Evolutionary conservation across 2,888 invertebrate genomes (phyloP), one percentile per base, ranked within the genome.

Genomic region (Apamea crenata): DNA sequence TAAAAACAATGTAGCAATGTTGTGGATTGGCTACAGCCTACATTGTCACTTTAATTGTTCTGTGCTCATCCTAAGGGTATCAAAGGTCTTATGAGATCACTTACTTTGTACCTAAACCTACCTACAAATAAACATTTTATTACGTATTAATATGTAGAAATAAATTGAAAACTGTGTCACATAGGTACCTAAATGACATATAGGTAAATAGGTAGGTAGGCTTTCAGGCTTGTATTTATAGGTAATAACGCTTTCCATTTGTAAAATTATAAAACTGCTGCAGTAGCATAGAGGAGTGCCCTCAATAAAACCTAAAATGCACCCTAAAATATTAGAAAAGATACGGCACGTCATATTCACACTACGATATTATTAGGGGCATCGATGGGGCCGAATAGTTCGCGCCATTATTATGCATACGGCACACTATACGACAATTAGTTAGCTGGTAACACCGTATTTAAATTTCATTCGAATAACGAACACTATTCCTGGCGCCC

Each of bases 1-100:
- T 73, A 80, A 84, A 82, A 75, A 87, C 78, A 85, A 73, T 74
- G 80, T 85, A 85, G 83, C 84, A 82, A 86, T 73, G 76, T 80
- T 77, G 65, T 32, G 59, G 61, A 79, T 73, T 77, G 84, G 70
- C 70, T 76, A 76, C 73, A 40, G 36, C 21, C 78, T 69, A 77
- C 84, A 83, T 67, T 87, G 80, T 80, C 61, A 72, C 47, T 73
- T 77, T 75, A 66, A 82, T 74, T 66, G 63, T 71, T 56, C 53
- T 59, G 32, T 68, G 59, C 71, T 56, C 73, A 73, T 67, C 56
- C 36, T 47, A 68, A 18, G n/a, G 59, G 59, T 73, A 68, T 65
- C 36, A 76, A 70, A 50, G 47, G 29, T 73, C 61, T 32, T 70
- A 69, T 1, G 72, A 81, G 76, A 77, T 77, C 50, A 84, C 44